These are phyloP conservation scores for Ganaspis brasiliensis DNA, from an alignment of 2,888 invertebrate species.

Conservation along the genomic window DNA sequence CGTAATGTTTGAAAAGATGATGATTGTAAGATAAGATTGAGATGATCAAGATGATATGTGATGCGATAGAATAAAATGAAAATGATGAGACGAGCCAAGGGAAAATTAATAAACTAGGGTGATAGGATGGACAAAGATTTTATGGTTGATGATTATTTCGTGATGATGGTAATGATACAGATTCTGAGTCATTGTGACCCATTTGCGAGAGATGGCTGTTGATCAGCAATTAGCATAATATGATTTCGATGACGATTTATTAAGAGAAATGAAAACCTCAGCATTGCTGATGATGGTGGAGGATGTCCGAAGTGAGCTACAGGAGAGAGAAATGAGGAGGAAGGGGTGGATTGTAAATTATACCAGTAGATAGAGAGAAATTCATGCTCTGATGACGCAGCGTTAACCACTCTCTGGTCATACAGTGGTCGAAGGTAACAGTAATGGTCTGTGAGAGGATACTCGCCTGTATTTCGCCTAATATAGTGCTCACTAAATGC, in stretches of 20 bases:
- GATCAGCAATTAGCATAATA: background rate
- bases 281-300: constrained; percentile 44
- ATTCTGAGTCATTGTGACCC: too few species aligned
- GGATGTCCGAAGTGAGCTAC: constrained; percentile 42
- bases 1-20: too few species aligned
- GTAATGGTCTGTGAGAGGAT: constrained; percentile 80
- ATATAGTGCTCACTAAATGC: constrained; percentile 79
- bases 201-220: background rate
- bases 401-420: constrained; percentile 76
- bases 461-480: constrained; percentile 78
- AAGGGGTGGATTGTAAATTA: constrained; percentile 76
- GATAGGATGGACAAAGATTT: too few species aligned
- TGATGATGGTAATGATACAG: too few species aligned
- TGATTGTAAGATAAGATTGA: too few species aligned
- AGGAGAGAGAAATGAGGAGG: constrained; percentile 46
- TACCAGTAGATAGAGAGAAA: constrained; percentile 76
- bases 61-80: too few species aligned
- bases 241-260: background rate
- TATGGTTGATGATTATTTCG: too few species aligned
- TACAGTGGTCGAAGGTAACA: constrained; percentile 79
- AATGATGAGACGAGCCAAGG: too few species aligned
- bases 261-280: constrained; percentile 43
- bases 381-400: constrained; percentile 80
- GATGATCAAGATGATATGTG: too few species aligned
- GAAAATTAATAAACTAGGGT: too few species aligned